Evolutionary conservation across 2,113 vertebrate species (phyloP).

Genomic region (Gnathonemus longibarbis): DNA sequence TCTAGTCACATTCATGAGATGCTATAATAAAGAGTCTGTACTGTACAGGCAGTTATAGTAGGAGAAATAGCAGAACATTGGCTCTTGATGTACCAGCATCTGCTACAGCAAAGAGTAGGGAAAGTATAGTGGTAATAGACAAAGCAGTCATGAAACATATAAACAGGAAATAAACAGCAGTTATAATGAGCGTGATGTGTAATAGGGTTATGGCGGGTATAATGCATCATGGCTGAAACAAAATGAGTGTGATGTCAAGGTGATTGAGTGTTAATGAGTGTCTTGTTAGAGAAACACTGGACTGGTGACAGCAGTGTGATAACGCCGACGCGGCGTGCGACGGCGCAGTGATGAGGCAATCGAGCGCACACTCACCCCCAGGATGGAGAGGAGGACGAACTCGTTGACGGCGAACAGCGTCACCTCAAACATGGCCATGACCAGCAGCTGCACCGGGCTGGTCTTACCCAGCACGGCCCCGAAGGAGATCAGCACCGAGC

Average conservation of each 20-base stretch:
- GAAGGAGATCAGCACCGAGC: slow-evolving; percentile 72
- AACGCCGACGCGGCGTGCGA: fast-evolving
- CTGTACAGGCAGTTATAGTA: background rate
- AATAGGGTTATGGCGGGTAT: background rate
- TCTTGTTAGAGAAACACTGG: background rate
- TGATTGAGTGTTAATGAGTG: background rate
- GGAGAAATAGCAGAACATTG: background rate
- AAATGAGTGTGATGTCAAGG: background rate
- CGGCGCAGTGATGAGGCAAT: background rate
- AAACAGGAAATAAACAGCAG: background rate
- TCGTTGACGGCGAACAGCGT: slow-evolving; percentile 72
- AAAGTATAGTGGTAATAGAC: background rate
- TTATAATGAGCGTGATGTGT: background rate
- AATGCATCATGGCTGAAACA: background rate
- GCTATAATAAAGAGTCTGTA: background rate
- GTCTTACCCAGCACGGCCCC: slow-evolving; percentile 79
- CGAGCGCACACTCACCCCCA: slow-evolving; percentile 61
- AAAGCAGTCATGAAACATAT: background rate
- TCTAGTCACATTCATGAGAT: background rate
- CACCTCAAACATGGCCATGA: slow-evolving; percentile 79
- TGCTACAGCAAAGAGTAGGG: background rate
- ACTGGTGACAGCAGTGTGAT: background rate
- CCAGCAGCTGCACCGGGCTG: slow-evolving; percentile 73
- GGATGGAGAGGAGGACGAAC: slow-evolving; percentile 59
- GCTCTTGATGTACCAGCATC: background rate